These are phyloP conservation scores for Cryptus viduatorius DNA, from an alignment of 2,888 invertebrate species.

Conservation along the genomic window DNA sequence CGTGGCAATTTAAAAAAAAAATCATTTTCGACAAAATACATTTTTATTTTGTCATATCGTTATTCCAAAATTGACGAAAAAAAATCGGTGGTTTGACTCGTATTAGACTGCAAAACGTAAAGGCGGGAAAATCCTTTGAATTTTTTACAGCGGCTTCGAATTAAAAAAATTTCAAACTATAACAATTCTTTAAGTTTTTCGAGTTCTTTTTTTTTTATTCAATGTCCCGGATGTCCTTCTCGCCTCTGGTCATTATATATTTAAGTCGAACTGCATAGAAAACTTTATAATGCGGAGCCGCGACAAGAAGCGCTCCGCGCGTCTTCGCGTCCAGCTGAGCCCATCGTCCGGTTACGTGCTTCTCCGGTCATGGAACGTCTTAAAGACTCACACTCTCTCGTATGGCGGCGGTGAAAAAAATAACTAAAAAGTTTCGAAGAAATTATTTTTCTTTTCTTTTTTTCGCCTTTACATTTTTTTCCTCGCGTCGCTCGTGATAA, in stretches of 20 bases:
- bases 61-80: too few relatives aligned
- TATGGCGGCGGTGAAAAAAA: slow-evolving; percentile 3
- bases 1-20: neutral
- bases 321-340: slow-evolving; percentile 9
- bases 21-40: too few relatives aligned
- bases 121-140: neutral
- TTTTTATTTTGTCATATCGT: too few relatives aligned
- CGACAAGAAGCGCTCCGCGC: slow-evolving; percentile 27
- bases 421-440: slow-evolving; percentile 26
- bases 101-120: too few relatives aligned
- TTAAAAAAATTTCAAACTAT: too few relatives aligned
- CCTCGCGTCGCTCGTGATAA: slow-evolving; percentile 26
- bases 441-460: slow-evolving; percentile 16
- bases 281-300: slow-evolving; percentile 19
- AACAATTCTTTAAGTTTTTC: slow-evolving; percentile 8
- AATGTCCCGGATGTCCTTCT: slow-evolving; percentile 63
- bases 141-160: neutral
- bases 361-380: slow-evolving; percentile 55
- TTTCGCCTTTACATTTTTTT: slow-evolving; percentile 12
- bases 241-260: slow-evolving; percentile 24
- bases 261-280: neutral
- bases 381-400: slow-evolving; percentile 26
- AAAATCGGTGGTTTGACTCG: too few relatives aligned
- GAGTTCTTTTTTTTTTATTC: slow-evolving; percentile 23
- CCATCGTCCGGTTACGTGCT: slow-evolving; percentile 60